Evolutionary conservation across 2,113 vertebrate species (phyloP).

Genomic region (Enhydra lutris): DNA sequence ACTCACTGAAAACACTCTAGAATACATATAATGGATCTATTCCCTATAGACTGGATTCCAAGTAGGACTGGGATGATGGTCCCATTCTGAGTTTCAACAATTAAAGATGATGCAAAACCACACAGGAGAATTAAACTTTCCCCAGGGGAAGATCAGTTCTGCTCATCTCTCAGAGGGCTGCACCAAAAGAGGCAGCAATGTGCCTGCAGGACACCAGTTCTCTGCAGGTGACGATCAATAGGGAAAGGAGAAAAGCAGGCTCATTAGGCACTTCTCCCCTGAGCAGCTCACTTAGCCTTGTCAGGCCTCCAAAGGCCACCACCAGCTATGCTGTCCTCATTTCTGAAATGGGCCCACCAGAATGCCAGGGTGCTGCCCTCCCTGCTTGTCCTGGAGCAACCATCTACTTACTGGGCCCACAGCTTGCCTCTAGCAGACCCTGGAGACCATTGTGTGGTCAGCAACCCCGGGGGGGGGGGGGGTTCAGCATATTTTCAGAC

Average conservation of each 20-base stretch:
- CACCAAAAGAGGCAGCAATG: background rate
- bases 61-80: background rate
- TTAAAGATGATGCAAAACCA: background rate
- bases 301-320: background rate
- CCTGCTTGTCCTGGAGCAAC: background rate
- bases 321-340: background rate
- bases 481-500: background rate
- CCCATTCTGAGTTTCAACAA: background rate
- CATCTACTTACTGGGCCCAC: background rate
- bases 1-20: background rate
- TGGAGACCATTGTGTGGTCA: background rate
- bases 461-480: background rate
- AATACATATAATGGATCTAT: background rate
- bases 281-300: background rate
- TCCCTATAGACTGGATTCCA: background rate
- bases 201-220: background rate
- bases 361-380: background rate
- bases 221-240: conserved; percentile 19
- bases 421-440: background rate
- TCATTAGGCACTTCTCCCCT: background rate
- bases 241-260: background rate
- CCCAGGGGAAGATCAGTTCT: background rate
- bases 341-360: background rate
- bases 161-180: background rate
- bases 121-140: background rate